Conservation (phyloP, 2,113 vertebrate species). For the Dipodomys spectabilis region DNA sequence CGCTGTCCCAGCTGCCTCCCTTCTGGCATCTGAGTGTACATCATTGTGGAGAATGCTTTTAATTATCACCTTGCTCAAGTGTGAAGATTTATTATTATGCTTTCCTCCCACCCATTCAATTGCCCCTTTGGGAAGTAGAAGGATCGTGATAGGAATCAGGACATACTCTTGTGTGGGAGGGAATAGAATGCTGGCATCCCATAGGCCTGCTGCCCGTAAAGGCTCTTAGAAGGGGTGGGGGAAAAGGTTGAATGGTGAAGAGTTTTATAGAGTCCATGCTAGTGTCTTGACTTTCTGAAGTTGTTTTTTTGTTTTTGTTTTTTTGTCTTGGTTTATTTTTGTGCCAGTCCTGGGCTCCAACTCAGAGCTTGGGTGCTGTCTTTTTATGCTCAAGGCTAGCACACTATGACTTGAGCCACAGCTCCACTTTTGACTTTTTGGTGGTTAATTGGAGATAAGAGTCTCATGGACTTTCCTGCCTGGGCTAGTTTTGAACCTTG, state of each 20-base stretch:
- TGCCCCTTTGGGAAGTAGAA: constrained; percentile 70
- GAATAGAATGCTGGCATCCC: constrained; percentile 76
- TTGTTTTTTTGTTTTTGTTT: too few species aligned
- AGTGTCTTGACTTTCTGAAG: not conserved
- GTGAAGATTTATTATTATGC: constrained; percentile 77
- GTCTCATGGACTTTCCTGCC: too few species aligned
- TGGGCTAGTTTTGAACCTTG: too few species aligned
- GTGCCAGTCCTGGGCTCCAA: too few species aligned
- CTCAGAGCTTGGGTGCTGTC: too few species aligned
- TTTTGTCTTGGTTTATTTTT: too few species aligned
- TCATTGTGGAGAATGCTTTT: constrained; percentile 82
- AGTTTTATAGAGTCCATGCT: constrained; percentile 56
- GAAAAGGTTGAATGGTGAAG: constrained; percentile 48
- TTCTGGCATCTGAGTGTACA: constrained; percentile 6
- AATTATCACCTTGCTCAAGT: constrained; percentile 85
- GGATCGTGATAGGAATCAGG: constrained; percentile 81
- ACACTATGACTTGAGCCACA: too few species aligned
- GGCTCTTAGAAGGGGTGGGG: constrained; percentile 16
- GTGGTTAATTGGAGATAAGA: too few species aligned
- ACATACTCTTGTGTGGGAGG: constrained; percentile 60
- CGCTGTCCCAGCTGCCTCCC: constrained; percentile 23
- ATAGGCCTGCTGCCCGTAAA: constrained; percentile 67
- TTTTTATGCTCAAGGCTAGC: too few species aligned
- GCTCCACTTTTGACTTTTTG: too few species aligned
- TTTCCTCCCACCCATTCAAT: constrained; percentile 72